Conservation (phyloP, 2,113 vertebrate species). For the Ictalurus furcatus region DNA sequence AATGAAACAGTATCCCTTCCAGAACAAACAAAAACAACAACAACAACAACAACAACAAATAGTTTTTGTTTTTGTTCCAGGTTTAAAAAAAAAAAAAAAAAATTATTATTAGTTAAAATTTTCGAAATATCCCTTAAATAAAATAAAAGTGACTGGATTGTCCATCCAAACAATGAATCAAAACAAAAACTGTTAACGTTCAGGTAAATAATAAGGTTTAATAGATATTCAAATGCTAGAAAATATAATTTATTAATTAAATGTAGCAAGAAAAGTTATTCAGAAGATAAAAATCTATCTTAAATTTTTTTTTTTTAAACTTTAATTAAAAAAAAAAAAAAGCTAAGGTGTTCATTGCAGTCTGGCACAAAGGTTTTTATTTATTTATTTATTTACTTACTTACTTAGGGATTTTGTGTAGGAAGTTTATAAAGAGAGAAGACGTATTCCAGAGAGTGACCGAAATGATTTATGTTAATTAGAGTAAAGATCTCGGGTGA, state of each 20-base stretch:
- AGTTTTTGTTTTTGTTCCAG: background rate
- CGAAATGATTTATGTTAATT: background rate
- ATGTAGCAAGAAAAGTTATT: background rate
- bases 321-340: no score
- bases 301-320: no score
- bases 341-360: no score
- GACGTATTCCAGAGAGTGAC: background rate
- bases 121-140: background rate
- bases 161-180: no score
- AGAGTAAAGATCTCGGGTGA: background rate
- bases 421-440: background rate
- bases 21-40: no score
- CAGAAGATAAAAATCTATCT: background rate
- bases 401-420: no score
- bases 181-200: background rate
- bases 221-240: background rate
- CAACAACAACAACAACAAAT: no score
- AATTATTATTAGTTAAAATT: no score
- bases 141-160: background rate
- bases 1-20: background rate
- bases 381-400: no score
- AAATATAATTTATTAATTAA: background rate
- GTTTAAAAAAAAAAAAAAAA: no score
- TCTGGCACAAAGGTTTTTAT: no score
- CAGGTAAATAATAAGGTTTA: no score